These are phyloP conservation scores for Anoncus sp. DNA, from an alignment of 2,888 invertebrate species.

Conservation along the genomic window DNA sequence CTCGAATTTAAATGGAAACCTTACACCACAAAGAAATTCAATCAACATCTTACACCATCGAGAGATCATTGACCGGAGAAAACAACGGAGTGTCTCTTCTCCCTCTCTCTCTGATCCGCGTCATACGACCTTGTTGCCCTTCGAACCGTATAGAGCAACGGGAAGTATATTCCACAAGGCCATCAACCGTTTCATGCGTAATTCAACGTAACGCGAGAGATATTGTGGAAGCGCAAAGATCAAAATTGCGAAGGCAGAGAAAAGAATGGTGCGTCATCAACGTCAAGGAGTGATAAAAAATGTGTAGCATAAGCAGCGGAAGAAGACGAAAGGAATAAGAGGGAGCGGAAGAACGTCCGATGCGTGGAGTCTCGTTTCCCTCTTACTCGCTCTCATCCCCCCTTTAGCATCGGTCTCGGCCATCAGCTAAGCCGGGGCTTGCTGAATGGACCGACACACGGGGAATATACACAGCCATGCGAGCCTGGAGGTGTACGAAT, in stretches of 20 bases:
- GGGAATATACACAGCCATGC: too few relatives aligned
- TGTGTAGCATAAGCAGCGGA: neutral
- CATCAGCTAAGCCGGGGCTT: conserved; percentile 1
- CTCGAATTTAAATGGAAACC: too few relatives aligned
- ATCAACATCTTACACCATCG: neutral
- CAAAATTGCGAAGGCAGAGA: conserved; percentile 17
- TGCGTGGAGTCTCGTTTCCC: conserved; percentile 3
- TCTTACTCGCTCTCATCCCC: neutral
- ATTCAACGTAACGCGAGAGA: neutral
- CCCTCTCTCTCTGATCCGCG: conserved; percentile 26
- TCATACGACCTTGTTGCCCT: conserved; percentile 40
- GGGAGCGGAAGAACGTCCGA: too few relatives aligned
- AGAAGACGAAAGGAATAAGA: neutral
- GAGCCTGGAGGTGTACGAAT: conserved; percentile 1
- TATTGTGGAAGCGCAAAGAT: neutral
- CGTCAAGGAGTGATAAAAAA: neutral
- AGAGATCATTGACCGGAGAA: conserved; percentile 9
- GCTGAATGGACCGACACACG: conserved; percentile 49
- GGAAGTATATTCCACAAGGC: neutral
- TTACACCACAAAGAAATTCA: too few relatives aligned
- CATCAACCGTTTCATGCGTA: too few relatives aligned
- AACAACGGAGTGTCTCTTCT: neutral
- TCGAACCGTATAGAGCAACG: neutral
- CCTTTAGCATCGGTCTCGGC: conserved; percentile 1
- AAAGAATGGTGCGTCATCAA: conserved; percentile 47